These are phyloP conservation scores for Triplophysa tibetana DNA, from an alignment of 2,113 vertebrate species.

Conservation along the genomic window DNA sequence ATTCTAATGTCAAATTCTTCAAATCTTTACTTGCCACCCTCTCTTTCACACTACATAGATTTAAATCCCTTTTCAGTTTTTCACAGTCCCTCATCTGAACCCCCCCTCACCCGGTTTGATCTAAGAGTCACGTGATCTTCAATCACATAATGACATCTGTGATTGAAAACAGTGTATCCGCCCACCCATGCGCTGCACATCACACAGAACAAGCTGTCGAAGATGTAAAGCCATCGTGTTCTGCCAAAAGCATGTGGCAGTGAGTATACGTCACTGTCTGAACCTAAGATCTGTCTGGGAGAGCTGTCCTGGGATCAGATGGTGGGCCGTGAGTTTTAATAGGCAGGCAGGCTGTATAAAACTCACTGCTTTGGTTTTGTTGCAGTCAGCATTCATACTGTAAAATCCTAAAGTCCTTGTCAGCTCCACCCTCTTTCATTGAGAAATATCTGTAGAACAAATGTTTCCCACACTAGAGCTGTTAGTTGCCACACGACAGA, in stretches of 20 bases:
- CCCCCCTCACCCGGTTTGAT: conserved; percentile 17
- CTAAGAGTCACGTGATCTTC: neutral
- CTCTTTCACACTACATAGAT: neutral
- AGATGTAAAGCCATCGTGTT: conserved; percentile 33
- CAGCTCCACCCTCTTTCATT: conserved; percentile 19
- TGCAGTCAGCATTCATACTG: conserved; percentile 63
- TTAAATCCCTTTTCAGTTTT: neutral
- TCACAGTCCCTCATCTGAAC: conserved; percentile 6
- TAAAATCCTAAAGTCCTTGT: conserved; percentile 58
- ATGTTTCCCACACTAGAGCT: conserved; percentile 59
- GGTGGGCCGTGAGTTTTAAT: conserved; percentile 25
- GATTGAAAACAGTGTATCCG: conserved; percentile 4
- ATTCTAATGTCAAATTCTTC: neutral
- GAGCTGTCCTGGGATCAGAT: conserved; percentile 13
- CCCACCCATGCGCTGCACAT: conserved; percentile 33
- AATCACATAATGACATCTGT: conserved; percentile 22
- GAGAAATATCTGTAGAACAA: conserved; percentile 64
- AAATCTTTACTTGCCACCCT: neutral
- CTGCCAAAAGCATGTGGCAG: conserved; percentile 28
- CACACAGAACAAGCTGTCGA: conserved; percentile 28
- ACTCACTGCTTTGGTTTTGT: conserved; percentile 72
- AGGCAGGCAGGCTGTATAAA: conserved; percentile 56
- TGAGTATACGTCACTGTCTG: neutral
- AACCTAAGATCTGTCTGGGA: conserved; percentile 1
- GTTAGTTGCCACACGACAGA: conserved; percentile 29